Conservation (phyloP, 2,113 vertebrate species). For the Sus scrofa region T2T-Sscrofa CM000814.6:89829001-89829500, state of each 20-base stretch:
- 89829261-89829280: slow-evolving; percentile 34
- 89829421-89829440: neutral
- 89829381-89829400: neutral
- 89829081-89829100: slow-evolving; percentile 90
- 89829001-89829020: slow-evolving; percentile 86
- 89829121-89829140: slow-evolving; percentile 89
- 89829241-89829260: slow-evolving; percentile 84
- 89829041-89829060: slow-evolving; percentile 93
- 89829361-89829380: too few species aligned
- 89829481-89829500: neutral
- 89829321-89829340: neutral
- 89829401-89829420: neutral
- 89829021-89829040: slow-evolving; percentile 90
- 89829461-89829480: neutral
- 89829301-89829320: neutral
- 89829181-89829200: slow-evolving; percentile 85
- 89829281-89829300: neutral
- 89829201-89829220: slow-evolving; percentile 84
- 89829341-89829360: neutral
- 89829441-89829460: neutral
- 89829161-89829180: slow-evolving; percentile 90
- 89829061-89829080: slow-evolving; percentile 90
- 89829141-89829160: slow-evolving; percentile 88
- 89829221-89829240: slow-evolving; percentile 91
- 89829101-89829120: slow-evolving; percentile 87